Evolutionary conservation across 2,797 vertebrate genomes (phyloP).

Genomic region (Notolepis coatsorum): DNA sequence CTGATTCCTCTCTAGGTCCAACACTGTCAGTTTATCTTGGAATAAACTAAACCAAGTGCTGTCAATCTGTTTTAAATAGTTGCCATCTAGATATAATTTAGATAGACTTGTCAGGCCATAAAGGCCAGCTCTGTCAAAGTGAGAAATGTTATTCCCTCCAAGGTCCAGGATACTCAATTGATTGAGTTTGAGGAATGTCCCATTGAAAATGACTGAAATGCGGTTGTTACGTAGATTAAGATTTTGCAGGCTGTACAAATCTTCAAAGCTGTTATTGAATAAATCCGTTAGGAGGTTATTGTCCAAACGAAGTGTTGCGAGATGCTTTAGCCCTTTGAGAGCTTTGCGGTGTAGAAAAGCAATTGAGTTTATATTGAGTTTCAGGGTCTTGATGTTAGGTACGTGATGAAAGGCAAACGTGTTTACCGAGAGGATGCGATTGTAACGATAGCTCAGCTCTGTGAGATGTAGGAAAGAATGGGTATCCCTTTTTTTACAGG

Average conservation of each 20-base stretch:
- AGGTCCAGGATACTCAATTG: conserved; percentile 81
- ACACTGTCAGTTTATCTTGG: conserved; percentile 71
- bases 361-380: conserved; percentile 86
- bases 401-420: conserved; percentile 68
- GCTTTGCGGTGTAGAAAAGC: conserved; percentile 70
- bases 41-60: conserved; percentile 55
- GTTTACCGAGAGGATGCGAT: conserved; percentile 72
- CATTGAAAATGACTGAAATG: conserved; percentile 82
- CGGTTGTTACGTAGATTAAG: conserved; percentile 88
- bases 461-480: conserved; percentile 36
- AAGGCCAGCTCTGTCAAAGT: conserved; percentile 71
- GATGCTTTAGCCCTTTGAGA: conserved; percentile 70
- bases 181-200: conserved; percentile 71
- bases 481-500: conserved; percentile 13
- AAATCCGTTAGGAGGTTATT: conserved; percentile 88
- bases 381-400: conserved; percentile 67
- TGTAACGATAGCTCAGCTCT: conserved; percentile 76
- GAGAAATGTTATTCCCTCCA: conserved; percentile 84
- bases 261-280: conserved; percentile 71
- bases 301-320: conserved; percentile 82
- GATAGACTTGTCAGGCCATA: conserved; percentile 73
- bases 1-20: conserved; percentile 79
- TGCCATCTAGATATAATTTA: conserved; percentile 86
- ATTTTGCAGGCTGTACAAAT: conserved; percentile 71
- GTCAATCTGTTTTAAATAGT: conserved; percentile 78